Percentiles rank a stretch among this genome's conserved stretches.
Conservation (phyloP, 2,888 invertebrate genomes). For the Drosophila infuscata region DNA sequence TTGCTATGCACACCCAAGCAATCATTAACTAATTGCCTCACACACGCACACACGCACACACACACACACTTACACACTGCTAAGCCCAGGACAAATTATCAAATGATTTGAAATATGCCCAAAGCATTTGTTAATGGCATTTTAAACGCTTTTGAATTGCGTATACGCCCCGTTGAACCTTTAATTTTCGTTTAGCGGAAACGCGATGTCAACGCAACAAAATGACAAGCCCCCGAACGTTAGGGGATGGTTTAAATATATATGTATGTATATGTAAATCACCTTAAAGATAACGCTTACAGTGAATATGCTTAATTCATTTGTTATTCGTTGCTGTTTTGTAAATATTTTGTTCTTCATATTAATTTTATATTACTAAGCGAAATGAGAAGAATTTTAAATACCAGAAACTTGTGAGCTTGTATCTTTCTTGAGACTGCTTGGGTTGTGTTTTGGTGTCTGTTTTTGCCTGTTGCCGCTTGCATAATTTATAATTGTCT, state of each 20-base stretch:
- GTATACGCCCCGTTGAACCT: slow-evolving; percentile 65
- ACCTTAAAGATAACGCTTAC: slow-evolving; percentile 4
- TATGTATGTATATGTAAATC: background rate
- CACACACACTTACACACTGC: background rate
- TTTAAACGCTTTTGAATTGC: slow-evolving; percentile 79
- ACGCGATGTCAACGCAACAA: slow-evolving; percentile 16
- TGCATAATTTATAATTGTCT: slow-evolving; percentile 47
- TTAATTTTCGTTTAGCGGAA: slow-evolving; percentile 36
- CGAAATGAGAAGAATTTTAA: background rate
- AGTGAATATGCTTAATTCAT: slow-evolving; percentile 4
- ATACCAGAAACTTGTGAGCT: background rate
- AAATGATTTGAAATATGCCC: slow-evolving; percentile 45
- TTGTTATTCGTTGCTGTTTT: slow-evolving; percentile 20
- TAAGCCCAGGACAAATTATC: slow-evolving; percentile 49
- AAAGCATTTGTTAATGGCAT: slow-evolving; percentile 71
- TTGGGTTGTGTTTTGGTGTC: slow-evolving; percentile 1
- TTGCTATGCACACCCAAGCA: slow-evolving; percentile 16
- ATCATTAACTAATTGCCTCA: slow-evolving; percentile 58
- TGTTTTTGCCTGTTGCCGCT: background rate
- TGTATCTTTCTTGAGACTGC: background rate
- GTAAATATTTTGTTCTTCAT: background rate
- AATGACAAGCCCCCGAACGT: slow-evolving; percentile 8
- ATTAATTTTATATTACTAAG: background rate
- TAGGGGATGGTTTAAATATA: slow-evolving; percentile 13
- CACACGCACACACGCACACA: slow-evolving; percentile 14